Base-by-base conservation (phyloP, 2,888 invertebrate genomes). In the Panzeria rudis region DNA sequence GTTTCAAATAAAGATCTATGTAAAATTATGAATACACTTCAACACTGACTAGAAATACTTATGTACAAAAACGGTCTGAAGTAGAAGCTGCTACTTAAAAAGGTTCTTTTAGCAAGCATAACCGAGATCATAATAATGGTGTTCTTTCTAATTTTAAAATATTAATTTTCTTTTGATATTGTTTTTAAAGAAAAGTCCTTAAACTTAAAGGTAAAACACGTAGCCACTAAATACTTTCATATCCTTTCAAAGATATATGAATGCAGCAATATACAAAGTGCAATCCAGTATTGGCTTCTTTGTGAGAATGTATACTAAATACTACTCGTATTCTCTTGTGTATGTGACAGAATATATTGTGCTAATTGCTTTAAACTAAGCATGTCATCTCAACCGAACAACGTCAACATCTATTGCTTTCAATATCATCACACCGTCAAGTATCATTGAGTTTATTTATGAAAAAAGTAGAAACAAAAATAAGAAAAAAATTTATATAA, bases 341-440 rank as follows among this genome's bases (percentile, higher is more conserved):
- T 47, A 50, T 41, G 47, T 17, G 25, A 35, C 29, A 61, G 77
- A 73, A 84, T 77, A 84, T 82, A 85, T 85, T 75, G 82, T 82
- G 82, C 82, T 85, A 85, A 85, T 85, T 85, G 85, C 78, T 73
- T 73, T 64, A 56, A 71, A 76, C 78, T 79, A 50, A 78, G 64
- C 82, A 71, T 50, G 59, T 44, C 64, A 78, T 71, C 47, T 71
- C 71, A 83, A 76, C 62, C 76, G 29, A 83, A 66, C 56, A 83
- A 83, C 82, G 59, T 83, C 76, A 83, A 77, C 82, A 72, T 83
- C 76, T 66, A 83, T 83, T 83, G 76, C 82, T 71, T 83, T 83
- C 82, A 83, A 77, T 83, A 83, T 83, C 82, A 77, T 76, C 75
- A 54, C 64, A 83, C 38, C 76, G 76, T 77, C 76, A 77, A 83